These are phyloP conservation scores for Rotaria macrura DNA, from an alignment of 2,888 invertebrate genomes.

Conservation along the genomic window DNA sequence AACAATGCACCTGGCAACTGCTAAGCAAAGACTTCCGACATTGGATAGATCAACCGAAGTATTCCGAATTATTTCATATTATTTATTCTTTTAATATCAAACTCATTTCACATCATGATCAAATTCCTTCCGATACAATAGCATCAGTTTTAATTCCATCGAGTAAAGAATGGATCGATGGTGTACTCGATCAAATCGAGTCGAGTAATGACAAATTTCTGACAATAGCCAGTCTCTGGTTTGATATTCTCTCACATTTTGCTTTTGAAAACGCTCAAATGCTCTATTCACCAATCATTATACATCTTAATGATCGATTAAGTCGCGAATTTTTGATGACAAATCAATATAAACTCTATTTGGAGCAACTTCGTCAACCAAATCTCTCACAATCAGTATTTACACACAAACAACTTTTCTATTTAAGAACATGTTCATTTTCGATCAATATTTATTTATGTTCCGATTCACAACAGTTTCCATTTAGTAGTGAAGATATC, in stretches of 20 bases:
- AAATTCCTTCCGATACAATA: background rate
- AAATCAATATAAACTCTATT: background rate
- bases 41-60: background rate
- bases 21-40: background rate
- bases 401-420: background rate
- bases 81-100: background rate
- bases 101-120: background rate
- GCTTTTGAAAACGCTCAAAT: background rate
- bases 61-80: background rate
- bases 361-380: background rate
- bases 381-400: background rate
- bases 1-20: background rate
- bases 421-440: background rate
- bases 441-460: background rate
- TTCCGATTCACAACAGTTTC: background rate
- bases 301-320: background rate
- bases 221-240: background rate
- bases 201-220: background rate
- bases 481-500: background rate
- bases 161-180: background rate
- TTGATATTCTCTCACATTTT: background rate
- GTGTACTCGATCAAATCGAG: background rate
- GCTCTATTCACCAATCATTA: background rate
- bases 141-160: background rate
- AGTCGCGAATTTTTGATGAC: background rate